phyloP scores from a whole-genome alignment of 1,140 invertebrate species.

The Eciton burchellii region DNA sequence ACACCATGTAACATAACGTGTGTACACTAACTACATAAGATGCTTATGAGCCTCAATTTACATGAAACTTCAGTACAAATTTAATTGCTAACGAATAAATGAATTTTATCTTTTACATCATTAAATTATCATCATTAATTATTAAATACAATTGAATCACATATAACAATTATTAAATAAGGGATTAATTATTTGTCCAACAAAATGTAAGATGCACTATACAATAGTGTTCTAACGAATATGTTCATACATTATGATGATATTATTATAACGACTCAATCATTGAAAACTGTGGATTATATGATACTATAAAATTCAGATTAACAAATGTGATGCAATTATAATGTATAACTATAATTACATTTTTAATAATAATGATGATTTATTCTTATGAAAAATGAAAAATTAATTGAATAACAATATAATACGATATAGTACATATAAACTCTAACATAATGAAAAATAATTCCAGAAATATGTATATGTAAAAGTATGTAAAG shows the following conservation, averaged over 20 bases:
- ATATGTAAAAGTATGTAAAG: too few relatives aligned
- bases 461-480: background rate
- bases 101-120: slow-evolving; percentile 12
- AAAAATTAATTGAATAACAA: background rate
- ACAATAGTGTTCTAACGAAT: slow-evolving; percentile 21
- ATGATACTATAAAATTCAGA: background rate
- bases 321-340: background rate
- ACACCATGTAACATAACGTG: slow-evolving; percentile 64
- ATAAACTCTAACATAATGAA: background rate
- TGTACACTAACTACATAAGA: slow-evolving; percentile 31
- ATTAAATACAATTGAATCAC: slow-evolving; percentile 36
- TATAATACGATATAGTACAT: background rate
- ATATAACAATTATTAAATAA: slow-evolving; percentile 5
- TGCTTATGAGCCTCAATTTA: slow-evolving; percentile 35
- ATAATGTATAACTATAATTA: background rate
- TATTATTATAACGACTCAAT: slow-evolving; percentile 21
- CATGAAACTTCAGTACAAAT: slow-evolving; percentile 26
- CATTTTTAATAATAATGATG: slow-evolving; percentile 2
- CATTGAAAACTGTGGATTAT: background rate
- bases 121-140: background rate
- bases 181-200: slow-evolving; percentile 1
- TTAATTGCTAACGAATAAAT: slow-evolving; percentile 25
- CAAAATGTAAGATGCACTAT: background rate
- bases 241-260: slow-evolving; percentile 15
- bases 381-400: slow-evolving; percentile 6